Evolutionary conservation across 2,888 invertebrate genomes (phyloP), one percentile per base, ranked within the genome.

Genomic region (Crossocerus cetratus): DNA sequence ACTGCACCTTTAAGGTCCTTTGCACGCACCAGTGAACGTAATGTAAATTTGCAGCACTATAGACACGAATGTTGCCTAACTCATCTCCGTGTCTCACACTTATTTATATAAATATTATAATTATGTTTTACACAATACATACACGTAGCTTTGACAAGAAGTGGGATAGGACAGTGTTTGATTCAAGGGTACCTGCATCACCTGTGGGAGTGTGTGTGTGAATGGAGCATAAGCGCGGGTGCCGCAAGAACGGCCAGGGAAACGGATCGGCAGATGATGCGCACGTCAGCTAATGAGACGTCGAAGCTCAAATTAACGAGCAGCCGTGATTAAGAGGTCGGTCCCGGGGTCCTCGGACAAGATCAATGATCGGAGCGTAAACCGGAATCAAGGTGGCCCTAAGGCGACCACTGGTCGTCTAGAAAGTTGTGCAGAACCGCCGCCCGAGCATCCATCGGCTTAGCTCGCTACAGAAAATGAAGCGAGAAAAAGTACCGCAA

Each of bases 341-440:
- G 32, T 49, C 49, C 5, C 67, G 61, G 21, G 75, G 71, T 80
- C 80, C 83, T 78, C 77, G 81, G 83, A 74, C 83, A 83, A 83
- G 84, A 82, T 80, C 81, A 81, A 81, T 72, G 84, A 83, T 83
- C 80, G 58, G 63, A 58, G 65, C 18, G 63, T 14, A 49, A 49
- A 62, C 49, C 63, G 75, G 76, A 79, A 83, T 79, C 63, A 77
- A 74, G 73, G 74, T 63, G 63, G 49, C 70, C 62, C 55, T 43
- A 54, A 69, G 69, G 72, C 66, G 65, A 71, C 61, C 69, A 61
- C 68, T 65, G 77, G 68, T 79, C 80, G 76, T 76, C 68, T 82
- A 83, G 84, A 84, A 84, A 84, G 83, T 78, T 79, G 32, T 32
- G 32, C 32, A 11, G 32, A 32, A 32, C 32, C 11, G 72, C 80